A percentile compares a stretch with the other conserved stretches of the same genome.
These are phyloP conservation scores for Strigops habroptila DNA, from an alignment of 2,113 vertebrate genomes.

Conservation along the genomic window DNA sequence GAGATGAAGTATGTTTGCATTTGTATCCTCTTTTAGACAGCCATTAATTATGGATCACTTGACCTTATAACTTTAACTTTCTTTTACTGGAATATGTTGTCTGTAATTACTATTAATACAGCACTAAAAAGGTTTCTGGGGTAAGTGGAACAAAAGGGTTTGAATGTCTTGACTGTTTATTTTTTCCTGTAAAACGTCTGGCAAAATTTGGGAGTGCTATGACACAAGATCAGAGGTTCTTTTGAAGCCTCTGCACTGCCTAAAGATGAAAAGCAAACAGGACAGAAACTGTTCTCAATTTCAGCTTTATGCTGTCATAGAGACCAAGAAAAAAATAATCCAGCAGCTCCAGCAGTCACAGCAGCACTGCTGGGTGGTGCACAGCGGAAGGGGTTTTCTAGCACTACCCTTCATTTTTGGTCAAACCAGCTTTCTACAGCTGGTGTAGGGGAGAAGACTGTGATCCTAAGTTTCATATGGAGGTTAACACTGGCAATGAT, in stretches of 20 bases:
- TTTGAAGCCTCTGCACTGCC: neutral
- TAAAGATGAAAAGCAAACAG: neutral
- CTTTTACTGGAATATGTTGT: neutral
- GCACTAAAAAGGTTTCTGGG: neutral
- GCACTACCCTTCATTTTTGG: neutral
- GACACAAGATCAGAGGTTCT: neutral
- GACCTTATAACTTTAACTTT: neutral
- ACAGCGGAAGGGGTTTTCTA: neutral
- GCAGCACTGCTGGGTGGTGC: neutral
- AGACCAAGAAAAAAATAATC: neutral
- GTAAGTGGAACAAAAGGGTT: neutral
- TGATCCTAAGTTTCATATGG: neutral
- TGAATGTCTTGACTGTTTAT: neutral
- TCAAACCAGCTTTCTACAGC: neutral
- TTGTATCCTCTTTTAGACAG: neutral
- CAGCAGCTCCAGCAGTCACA: neutral
- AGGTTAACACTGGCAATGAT: neutral
- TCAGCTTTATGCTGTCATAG: neutral
- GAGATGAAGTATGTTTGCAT: neutral
- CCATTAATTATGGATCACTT: neutral
- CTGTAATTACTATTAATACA: neutral
- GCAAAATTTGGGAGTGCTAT: neutral
- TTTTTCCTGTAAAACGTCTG: neutral
- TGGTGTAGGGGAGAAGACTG: neutral
- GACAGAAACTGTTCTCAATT: neutral